Evolutionary conservation across 2,113 vertebrate species (phyloP).

Genomic region (Labrus mixtus): DNA sequence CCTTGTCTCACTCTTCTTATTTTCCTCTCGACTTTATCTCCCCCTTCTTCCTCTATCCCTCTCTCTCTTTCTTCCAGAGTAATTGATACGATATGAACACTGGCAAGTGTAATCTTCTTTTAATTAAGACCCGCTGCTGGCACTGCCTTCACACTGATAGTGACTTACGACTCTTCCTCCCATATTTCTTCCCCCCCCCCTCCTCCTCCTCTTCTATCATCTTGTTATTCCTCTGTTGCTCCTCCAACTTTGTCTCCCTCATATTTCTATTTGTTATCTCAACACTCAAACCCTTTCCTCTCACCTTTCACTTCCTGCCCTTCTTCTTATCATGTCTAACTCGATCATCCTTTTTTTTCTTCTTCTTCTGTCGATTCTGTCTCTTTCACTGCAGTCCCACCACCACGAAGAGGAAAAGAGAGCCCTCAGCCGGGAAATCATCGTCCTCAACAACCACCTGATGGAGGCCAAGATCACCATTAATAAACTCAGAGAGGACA

Average conservation of each 20-base stretch:
- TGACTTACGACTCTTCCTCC: conserved; percentile 49
- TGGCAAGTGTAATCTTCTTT: conserved; percentile 79
- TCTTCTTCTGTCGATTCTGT: conserved; percentile 3
- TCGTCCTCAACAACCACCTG: conserved; percentile 95
- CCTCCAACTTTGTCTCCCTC: conserved; percentile 39
- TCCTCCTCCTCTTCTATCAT: conserved; percentile 37
- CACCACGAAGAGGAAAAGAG: conserved; percentile 96
- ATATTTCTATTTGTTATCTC: conserved; percentile 41
- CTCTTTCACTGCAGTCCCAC: conserved; percentile 85
- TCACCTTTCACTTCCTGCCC: conserved; percentile 18
- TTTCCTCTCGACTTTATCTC: not conserved
- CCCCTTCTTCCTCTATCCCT: conserved; percentile 1
- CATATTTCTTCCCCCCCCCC: conserved; percentile 46
- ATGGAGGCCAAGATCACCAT: conserved; percentile 97
- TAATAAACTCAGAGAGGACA: conserved; percentile 94
- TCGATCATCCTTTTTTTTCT: conserved; percentile 11
- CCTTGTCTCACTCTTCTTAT: conserved; percentile 2
- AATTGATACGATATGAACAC: conserved; percentile 76
- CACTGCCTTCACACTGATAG: conserved; percentile 50
- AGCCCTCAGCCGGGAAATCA: conserved; percentile 93
- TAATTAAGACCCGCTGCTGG: conserved; percentile 78
- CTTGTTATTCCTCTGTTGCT: conserved; percentile 46
- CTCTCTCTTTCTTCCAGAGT: conserved; percentile 53
- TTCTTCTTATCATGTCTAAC: conserved; percentile 19
- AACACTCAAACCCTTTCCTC: conserved; percentile 21